A percentile compares a stretch with the other conserved stretches of the same genome.
Evolutionary conservation across 2,113 vertebrate species (phyloP).

Genomic region (Herpailurus yagouaroundi): DNA sequence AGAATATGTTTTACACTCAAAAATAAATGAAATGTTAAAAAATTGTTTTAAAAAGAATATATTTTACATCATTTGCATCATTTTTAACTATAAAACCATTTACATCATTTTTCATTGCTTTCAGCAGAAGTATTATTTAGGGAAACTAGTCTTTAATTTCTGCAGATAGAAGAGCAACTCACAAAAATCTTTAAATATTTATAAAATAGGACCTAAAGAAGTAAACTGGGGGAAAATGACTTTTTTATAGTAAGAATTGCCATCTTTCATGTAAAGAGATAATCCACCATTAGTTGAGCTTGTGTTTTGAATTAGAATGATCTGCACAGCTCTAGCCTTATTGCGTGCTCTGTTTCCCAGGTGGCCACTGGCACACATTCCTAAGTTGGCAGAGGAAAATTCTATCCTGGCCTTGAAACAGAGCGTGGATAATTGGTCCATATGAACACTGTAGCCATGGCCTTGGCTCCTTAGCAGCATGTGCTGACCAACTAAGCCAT

Average conservation of each 20-base stretch:
- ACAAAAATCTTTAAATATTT: slow-evolving; percentile 30
- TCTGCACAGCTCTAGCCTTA: background rate
- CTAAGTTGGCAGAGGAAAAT: background rate
- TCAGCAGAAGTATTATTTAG: background rate
- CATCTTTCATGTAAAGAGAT: slow-evolving; percentile 1
- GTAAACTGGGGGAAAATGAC: background rate
- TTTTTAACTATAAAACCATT: slow-evolving; percentile 26
- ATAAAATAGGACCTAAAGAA: background rate
- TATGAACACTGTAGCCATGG: background rate
- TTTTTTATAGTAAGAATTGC: background rate
- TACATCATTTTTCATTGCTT: slow-evolving; percentile 16
- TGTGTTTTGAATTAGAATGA: slow-evolving; percentile 23
- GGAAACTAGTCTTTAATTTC: background rate
- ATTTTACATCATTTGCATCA: slow-evolving; percentile 7
- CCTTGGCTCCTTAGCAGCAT: background rate
- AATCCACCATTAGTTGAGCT: background rate
- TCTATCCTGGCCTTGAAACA: background rate
- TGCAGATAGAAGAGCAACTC: background rate
- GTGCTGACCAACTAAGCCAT: background rate
- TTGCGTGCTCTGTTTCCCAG: background rate
- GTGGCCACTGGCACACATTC: background rate
- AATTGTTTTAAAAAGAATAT: background rate
- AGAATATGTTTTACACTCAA: background rate
- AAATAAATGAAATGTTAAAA: too few species aligned
- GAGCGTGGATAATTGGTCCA: background rate